Evolutionary conservation across 2,797 vertebrate species (phyloP).

Genomic region (Acanthurus tractus): DNA sequence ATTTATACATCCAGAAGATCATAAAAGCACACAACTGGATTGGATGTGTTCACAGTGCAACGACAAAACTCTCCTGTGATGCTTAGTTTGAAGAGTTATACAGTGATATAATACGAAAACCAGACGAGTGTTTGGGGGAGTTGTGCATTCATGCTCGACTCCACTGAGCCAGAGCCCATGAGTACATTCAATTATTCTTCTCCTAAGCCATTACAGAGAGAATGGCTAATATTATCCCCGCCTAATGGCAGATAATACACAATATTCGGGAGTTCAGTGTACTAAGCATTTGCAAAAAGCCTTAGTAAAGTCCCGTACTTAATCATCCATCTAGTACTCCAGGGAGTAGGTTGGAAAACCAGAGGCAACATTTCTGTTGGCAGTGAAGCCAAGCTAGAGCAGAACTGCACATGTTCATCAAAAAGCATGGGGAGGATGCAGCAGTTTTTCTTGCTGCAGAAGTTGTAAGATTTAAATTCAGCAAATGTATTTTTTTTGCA

Average conservation of each 20-base stretch:
- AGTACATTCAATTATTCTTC: constrained; percentile 83
- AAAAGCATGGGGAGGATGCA: constrained; percentile 18
- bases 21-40: constrained; percentile 47
- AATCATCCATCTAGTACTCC: constrained; percentile 83
- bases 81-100: constrained; percentile 52
- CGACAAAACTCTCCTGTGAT: constrained; percentile 18
- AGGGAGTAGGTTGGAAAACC: constrained; percentile 75
- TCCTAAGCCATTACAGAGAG: constrained; percentile 78
- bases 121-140: constrained; percentile 59
- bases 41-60: constrained; percentile 29
- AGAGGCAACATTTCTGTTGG: constrained; percentile 66
- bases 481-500: constrained; percentile 23
- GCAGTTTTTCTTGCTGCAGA: constrained; percentile 20
- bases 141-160: constrained; percentile 58
- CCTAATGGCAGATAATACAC: constrained; percentile 87
- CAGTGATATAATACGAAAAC: constrained; percentile 57
- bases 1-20: constrained; percentile 71
- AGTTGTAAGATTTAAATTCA: constrained; percentile 23
- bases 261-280: constrained; percentile 82
- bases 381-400: constrained; percentile 50
- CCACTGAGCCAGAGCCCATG: constrained; percentile 76
- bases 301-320: constrained; percentile 82
- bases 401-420: constrained; percentile 59
- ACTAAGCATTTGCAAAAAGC: constrained; percentile 81
- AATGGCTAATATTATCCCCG: constrained; percentile 79